A percentile compares a stretch with the other conserved stretches of the same genome.
Evolutionary conservation across 2,888 invertebrate genomes (phyloP).

Genomic region (Drosophila birchii): DNA sequence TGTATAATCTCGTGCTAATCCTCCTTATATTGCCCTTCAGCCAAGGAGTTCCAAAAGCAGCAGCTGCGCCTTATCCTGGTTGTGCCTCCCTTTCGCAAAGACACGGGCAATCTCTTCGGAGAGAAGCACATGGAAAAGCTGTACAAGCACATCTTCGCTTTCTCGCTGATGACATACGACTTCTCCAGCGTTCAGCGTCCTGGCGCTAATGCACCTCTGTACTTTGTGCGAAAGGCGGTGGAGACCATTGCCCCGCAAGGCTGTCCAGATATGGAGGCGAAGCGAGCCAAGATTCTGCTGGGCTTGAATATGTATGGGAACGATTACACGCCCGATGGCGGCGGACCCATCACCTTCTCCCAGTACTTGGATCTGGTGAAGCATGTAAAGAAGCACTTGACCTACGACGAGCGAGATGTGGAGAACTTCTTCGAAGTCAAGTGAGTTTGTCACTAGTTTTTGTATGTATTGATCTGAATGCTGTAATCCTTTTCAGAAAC

Average conservation of each 20-base stretch:
- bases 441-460: conserved; percentile 86
- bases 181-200: conserved; percentile 93
- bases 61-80: conserved; percentile 89
- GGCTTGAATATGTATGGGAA: conserved; percentile 98
- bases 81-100: conserved; percentile 89
- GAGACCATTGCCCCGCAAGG: conserved; percentile 89
- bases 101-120: conserved; percentile 89
- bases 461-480: not conserved
- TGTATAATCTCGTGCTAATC: not conserved
- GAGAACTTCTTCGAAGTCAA: conserved; percentile 95
- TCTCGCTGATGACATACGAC: conserved; percentile 99
- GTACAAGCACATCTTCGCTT: conserved; percentile 91
- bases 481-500: conserved; percentile 85
- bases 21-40: conserved; percentile 76
- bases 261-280: conserved; percentile 84
- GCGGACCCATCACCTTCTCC: conserved; percentile 91
- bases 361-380: conserved; percentile 92
- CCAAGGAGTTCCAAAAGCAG: conserved; percentile 86
- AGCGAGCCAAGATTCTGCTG: conserved; percentile 91
- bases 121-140: conserved; percentile 91
- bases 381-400: conserved; percentile 90
- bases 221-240: conserved; percentile 92
- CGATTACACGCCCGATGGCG: conserved; percentile 92
- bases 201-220: conserved; percentile 94
- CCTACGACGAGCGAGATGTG: conserved; percentile 90